Conservation (phyloP, 2,888 invertebrate species). For the Allacma fusca region DNA sequence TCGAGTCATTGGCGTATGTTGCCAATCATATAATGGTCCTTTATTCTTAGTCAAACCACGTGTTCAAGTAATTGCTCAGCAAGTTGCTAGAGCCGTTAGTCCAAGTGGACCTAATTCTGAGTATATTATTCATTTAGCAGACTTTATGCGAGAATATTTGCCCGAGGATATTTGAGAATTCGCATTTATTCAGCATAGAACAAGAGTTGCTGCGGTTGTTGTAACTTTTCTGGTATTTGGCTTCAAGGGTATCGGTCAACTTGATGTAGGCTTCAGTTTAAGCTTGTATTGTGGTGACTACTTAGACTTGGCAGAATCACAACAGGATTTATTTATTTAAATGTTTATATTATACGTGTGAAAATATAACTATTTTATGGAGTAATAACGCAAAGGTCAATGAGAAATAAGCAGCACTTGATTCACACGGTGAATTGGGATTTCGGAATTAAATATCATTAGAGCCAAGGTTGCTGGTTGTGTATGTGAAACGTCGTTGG, state of each 20-base stretch:
- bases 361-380: too few species aligned
- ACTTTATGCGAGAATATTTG: conserved; percentile 53
- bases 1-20: conserved; percentile 41
- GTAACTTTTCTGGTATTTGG: background rate
- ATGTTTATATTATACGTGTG: too few species aligned
- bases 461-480: too few species aligned
- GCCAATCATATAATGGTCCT: conserved; percentile 52
- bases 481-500: too few species aligned
- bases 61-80: conserved; percentile 49
- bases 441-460: too few species aligned
- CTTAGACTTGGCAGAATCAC: too few species aligned
- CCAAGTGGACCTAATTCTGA: conserved; percentile 56
- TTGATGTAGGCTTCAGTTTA: too few species aligned
- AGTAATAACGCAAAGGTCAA: too few species aligned
- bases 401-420: too few species aligned
- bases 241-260: background rate
- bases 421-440: too few species aligned
- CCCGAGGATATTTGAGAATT: conserved; percentile 50
- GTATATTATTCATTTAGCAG: conserved; percentile 53
- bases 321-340: too few species aligned
- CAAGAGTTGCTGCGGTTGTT: conserved; percentile 19
- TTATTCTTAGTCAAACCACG: conserved; percentile 53
- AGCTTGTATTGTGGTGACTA: too few species aligned
- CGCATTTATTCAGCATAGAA: conserved; percentile 55
- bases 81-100: conserved; percentile 51